Percentiles rank a stretch among this genome's conserved stretches.
Evolutionary conservation across 2,797 vertebrate genomes (phyloP).

Genomic region (Pangasius sanitwongsei): DNA sequence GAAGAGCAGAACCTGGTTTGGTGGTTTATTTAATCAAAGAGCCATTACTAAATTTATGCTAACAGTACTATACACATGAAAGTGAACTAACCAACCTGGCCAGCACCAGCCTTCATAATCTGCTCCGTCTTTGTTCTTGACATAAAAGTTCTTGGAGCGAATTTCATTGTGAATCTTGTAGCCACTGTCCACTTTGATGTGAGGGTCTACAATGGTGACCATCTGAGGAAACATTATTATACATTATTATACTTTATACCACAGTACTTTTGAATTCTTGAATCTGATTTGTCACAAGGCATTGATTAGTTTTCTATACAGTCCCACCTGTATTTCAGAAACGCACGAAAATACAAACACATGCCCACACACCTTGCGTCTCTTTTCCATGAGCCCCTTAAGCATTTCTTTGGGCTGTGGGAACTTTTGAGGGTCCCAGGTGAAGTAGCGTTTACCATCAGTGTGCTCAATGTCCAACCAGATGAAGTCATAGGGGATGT

Average conservation of each 20-base stretch:
- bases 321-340: neutral
- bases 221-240: conserved; percentile 72
- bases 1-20: conserved; percentile 15
- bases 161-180: conserved; percentile 88
- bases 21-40: neutral
- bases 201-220: conserved; percentile 93
- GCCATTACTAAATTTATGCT: neutral
- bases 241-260: neutral
- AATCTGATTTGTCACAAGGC: neutral
- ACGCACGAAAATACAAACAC: neutral
- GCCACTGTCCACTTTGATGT: conserved; percentile 88
- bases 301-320: neutral
- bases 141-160: conserved; percentile 75
- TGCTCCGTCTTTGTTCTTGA: conserved; percentile 88
- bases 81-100: conserved; percentile 77
- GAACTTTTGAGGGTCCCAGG: conserved; percentile 92
- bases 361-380: conserved; percentile 77
- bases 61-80: neutral
- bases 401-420: conserved; percentile 84
- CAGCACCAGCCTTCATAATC: conserved; percentile 97
- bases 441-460: conserved; percentile 95
- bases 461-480: conserved; percentile 97
- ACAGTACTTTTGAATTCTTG: neutral
- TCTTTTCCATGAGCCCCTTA: conserved; percentile 78
- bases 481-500: conserved; percentile 89